Evolutionary conservation across 1,140 invertebrate species (phyloP), one percentile per base, ranked within the genome.

Genomic region (Pachyrhynchus sulphureomaculatus): DNA sequence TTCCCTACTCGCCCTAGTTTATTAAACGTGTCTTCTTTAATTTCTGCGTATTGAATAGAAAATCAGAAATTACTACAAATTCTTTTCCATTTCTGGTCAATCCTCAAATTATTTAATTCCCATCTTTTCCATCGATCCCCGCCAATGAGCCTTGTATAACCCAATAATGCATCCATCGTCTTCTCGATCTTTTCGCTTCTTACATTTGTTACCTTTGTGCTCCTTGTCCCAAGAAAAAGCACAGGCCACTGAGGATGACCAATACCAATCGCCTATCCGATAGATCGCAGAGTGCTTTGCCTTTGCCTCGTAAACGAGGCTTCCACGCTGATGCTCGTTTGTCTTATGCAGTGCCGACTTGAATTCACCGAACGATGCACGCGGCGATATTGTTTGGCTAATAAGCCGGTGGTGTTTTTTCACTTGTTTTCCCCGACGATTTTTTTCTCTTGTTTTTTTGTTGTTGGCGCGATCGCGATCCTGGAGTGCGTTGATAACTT

Each of bases 321-420:
- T 17, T 45, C 42, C 9, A 23, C 12, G 9, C 32, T 21, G 51
- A 29, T 54, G 20, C 51, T 54, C 51, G 37, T 54, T 54, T 54
- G 51, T 54, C 24, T 54, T 54, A 23, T 54, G 37, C 51, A 54
- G 51, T 54, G 51, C 51, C 51, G 51, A 54, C 37, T 42, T 2
- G n/a, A 23, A 41, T 54, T 5, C 24, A 41, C 23, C 17, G 24
- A 13, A 18, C 37, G 51, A 54, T 54, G 51, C 51, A 54, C 51
- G 51, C 15, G 36, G 23, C 33, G 51, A 54, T 54, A 54, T 39
- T 37, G 51, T 54, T 23, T 17, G 26, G 51, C 51, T 54, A 54
- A 54, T 54, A 42, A 29, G 36, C 21, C 51, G 37, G 51, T 54
- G 51, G 51, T 37, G 37, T 23, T 39, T 54, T n/a, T 54, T 54